These are phyloP conservation scores for Parthenolecanium corni DNA, from an alignment of 2,888 invertebrate genomes.

Conservation along the genomic window DNA sequence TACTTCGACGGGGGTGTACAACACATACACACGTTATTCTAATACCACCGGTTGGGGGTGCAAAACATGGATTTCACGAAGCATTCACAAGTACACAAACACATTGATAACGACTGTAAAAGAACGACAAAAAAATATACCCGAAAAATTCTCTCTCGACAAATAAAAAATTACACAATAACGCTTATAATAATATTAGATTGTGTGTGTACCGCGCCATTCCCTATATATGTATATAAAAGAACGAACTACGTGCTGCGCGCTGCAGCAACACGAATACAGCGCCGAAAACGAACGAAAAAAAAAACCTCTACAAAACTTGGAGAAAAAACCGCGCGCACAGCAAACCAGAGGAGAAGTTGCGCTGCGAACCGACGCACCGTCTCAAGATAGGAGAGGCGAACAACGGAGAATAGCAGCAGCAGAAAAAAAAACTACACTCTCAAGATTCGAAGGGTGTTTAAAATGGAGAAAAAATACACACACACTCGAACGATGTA, in stretches of 20 bases:
- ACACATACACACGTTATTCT: slow-evolving; percentile 2
- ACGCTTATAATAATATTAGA: no score
- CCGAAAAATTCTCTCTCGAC: background rate
- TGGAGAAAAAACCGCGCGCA: slow-evolving; percentile 7
- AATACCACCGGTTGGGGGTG: background rate
- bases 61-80: background rate
- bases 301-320: slow-evolving; percentile 11
- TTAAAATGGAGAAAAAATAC: background rate
- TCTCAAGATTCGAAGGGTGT: slow-evolving; percentile 24
- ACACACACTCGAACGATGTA: no score
- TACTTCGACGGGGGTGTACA: no score
- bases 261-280: slow-evolving; percentile 7
- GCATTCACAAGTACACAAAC: no score
- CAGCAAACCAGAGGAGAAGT: slow-evolving; percentile 14
- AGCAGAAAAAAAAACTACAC: no score
- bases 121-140: slow-evolving; percentile 1
- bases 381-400: slow-evolving; percentile 17
- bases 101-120: no score
- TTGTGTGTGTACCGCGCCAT: no score
- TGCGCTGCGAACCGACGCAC: slow-evolving; percentile 27
- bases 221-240: no score
- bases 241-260: slow-evolving; percentile 11
- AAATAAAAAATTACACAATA: no score
- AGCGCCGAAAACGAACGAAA: background rate
- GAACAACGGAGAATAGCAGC: no score